Conservation (phyloP, 2,113 vertebrate genomes). For the Ammodramus savannarum region DNA sequence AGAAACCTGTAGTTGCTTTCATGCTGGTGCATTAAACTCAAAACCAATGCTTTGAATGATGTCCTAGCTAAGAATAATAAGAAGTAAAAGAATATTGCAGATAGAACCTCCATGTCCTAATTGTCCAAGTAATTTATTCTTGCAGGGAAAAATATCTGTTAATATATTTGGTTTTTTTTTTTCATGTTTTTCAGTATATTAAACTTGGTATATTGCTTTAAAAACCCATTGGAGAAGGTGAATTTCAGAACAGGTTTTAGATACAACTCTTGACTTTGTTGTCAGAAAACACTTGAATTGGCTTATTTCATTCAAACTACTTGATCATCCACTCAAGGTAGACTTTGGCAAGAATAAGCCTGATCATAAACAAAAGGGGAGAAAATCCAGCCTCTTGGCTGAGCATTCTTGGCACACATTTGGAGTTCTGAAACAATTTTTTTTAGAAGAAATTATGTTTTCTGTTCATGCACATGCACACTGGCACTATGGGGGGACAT, state of each 20-base stretch:
- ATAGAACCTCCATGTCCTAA: neutral
- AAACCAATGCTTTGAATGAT: neutral
- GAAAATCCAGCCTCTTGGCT: neutral
- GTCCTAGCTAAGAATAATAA: neutral
- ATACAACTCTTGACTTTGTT: neutral
- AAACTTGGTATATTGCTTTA: neutral
- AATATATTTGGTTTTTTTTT: neutral
- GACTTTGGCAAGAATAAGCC: neutral
- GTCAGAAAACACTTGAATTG: neutral
- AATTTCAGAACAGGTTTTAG: neutral
- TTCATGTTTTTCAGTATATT: neutral
- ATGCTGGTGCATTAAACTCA: neutral
- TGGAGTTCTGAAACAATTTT: neutral
- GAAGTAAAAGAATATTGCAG: neutral
- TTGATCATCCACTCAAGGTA: neutral
- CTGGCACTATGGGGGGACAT: neutral
- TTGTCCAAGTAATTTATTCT: neutral
- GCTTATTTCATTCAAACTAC: neutral
- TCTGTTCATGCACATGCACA: neutral
- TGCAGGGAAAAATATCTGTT: neutral
- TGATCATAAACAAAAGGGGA: neutral
- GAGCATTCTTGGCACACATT: neutral
- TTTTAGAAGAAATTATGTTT: neutral
- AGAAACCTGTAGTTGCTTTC: neutral
- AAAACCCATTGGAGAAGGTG: neutral